phyloP scores from a whole-genome alignment of 53 echinoderm and acorn worm species.

The Astropecten irregularis region DNA sequence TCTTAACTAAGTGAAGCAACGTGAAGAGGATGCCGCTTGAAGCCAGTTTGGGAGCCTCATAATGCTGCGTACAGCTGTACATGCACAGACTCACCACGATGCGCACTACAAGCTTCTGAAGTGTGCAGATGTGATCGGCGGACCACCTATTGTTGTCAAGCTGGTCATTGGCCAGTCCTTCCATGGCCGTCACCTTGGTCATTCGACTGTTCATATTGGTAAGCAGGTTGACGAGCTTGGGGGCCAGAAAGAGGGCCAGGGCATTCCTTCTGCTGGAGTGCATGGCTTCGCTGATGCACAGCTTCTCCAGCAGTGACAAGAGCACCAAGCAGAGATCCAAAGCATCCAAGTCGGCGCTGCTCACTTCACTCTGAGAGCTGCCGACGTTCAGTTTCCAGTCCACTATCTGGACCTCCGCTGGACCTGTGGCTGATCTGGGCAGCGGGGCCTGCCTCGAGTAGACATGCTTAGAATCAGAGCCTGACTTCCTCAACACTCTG shows the following conservation, averaged over 20 bases:
- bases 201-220: constrained; percentile 39
- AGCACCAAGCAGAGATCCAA: constrained; percentile 90
- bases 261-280: constrained; percentile 77
- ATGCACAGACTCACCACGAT: constrained; percentile 86
- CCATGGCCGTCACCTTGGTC: not conserved
- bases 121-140: constrained; percentile 49
- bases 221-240: constrained; percentile 79
- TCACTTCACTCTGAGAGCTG: constrained; percentile 6
- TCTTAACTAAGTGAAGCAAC: constrained; percentile 67
- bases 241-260: constrained; percentile 83
- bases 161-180: not conserved
- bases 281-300: constrained; percentile 88
- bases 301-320: constrained; percentile 82
- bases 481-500: constrained; percentile 36
- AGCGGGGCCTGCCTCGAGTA: constrained; percentile 43
- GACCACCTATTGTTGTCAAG: constrained; percentile 57
- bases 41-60: constrained; percentile 60
- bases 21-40: constrained; percentile 70
- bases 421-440: not conserved
- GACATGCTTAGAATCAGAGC: constrained; percentile 29
- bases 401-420: constrained; percentile 31
- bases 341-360: constrained; percentile 27
- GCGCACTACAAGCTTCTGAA: constrained; percentile 85
- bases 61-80: constrained; percentile 81
- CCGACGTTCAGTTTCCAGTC: constrained; percentile 17